Conservation (phyloP, 2,113 vertebrate genomes). For the Brevimyrus niger region DNA sequence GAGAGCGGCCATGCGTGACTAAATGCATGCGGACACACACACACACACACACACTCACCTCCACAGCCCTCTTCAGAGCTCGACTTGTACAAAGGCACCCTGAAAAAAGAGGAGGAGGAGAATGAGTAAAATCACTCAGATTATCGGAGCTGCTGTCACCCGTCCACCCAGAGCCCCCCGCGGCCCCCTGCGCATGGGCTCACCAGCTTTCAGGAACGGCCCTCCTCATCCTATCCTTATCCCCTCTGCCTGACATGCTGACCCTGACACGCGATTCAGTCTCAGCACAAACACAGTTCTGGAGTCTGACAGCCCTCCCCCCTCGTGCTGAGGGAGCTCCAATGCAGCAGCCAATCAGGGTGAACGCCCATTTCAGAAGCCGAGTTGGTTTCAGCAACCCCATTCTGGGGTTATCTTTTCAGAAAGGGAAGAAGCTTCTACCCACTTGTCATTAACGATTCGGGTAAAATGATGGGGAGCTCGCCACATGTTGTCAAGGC, state of each 20-base stretch:
- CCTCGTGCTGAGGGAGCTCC: not conserved
- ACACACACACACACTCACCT: constrained; percentile 62
- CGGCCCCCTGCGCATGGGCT: not conserved
- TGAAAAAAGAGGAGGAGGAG: constrained; percentile 44
- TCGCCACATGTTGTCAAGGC: not conserved
- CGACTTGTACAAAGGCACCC: constrained; percentile 86
- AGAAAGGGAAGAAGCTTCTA: not conserved
- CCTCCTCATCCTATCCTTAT: not conserved
- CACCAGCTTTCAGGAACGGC: not conserved
- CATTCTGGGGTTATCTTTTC: not conserved
- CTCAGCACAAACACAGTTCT: not conserved
- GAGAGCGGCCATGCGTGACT: not conserved
- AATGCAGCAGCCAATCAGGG: not conserved
- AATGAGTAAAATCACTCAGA: not conserved
- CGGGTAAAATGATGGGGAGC: not conserved
- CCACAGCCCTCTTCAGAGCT: constrained; percentile 86
- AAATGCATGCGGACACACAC: not conserved
- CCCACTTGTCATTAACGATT: not conserved
- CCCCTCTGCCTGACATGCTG: not conserved
- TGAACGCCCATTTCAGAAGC: not conserved
- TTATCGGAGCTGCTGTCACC: not conserved
- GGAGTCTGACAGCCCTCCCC: not conserved
- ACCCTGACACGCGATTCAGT: not conserved
- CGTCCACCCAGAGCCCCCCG: not conserved
- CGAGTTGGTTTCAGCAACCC: not conserved